Percentiles rank a stretch among this genome's conserved stretches.
Evolutionary conservation across 2,888 invertebrate species (phyloP).

Genomic region (Chaetoderma sp.): DNA sequence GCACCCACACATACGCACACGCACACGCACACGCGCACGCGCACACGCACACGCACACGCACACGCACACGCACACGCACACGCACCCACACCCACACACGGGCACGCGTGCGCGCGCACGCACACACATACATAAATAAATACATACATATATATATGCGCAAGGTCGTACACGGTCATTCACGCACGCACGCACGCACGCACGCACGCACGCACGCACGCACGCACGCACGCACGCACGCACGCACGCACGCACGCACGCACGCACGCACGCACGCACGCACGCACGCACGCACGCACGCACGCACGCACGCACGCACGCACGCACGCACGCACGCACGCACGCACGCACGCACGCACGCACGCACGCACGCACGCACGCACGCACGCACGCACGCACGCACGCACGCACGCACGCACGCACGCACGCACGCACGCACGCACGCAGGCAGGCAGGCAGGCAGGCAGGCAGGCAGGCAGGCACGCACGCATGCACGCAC

Average conservation of each 20-base stretch:
- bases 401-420: neutral
- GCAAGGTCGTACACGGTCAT: no score
- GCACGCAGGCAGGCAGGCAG: neutral
- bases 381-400: neutral
- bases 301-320: neutral
- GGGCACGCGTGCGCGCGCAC: neutral
- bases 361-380: no score
- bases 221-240: neutral
- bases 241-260: neutral
- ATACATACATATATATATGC: conserved; percentile 3
- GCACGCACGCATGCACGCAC: neutral
- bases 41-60: neutral
- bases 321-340: neutral
- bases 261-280: neutral
- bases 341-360: no score
- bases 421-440: neutral
- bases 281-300: neutral
- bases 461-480: neutral
- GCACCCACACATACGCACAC: no score
- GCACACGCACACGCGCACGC: neutral
- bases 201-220: neutral
- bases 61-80: no score
- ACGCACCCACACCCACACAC: no score
- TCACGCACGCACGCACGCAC: no score
- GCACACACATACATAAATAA: no score